Conservation (phyloP, 2,888 invertebrate genomes). For the Synergus japonicus region DNA sequence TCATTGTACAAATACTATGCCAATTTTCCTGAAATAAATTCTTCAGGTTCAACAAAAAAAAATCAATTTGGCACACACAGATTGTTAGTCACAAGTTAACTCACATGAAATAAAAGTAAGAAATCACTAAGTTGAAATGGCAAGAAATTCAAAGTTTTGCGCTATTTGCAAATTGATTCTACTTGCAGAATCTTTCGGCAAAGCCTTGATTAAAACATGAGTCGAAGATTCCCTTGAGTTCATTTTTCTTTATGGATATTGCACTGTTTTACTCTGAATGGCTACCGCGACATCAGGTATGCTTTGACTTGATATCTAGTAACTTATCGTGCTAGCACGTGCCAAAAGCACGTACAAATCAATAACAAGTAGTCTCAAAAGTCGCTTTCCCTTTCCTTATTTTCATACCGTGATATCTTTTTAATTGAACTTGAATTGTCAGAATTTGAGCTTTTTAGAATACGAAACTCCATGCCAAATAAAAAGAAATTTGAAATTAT, state of each 20-base stretch:
- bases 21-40: not conserved
- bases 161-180: not conserved
- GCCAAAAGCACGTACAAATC: constrained; percentile 29
- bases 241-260: constrained; percentile 55
- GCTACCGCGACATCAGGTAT: constrained; percentile 62
- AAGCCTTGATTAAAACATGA: not conserved
- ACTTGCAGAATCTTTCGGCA: not conserved
- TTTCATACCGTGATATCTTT: constrained; percentile 10
- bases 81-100: constrained; percentile 3
- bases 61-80: not conserved
- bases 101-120: not conserved
- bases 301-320: constrained; percentile 56
- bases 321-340: constrained; percentile 49
- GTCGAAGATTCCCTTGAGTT: constrained; percentile 30
- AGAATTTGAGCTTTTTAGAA: not conserved
- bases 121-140: constrained; percentile 3
- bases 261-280: constrained; percentile 63
- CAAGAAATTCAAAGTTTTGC: not conserved
- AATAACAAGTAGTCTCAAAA: not conserved
- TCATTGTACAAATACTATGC: not conserved
- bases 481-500: too few species aligned
- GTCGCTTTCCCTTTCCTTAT: constrained; percentile 25
- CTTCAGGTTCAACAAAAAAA: not conserved
- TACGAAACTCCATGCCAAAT: not conserved
- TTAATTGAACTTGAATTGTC: not conserved